A percentile compares a stretch with the other conserved stretches of the same genome.
These are phyloP conservation scores for Frieseomelitta varia DNA, from an alignment of 1,140 invertebrate species.

Conservation along the genomic window DNA sequence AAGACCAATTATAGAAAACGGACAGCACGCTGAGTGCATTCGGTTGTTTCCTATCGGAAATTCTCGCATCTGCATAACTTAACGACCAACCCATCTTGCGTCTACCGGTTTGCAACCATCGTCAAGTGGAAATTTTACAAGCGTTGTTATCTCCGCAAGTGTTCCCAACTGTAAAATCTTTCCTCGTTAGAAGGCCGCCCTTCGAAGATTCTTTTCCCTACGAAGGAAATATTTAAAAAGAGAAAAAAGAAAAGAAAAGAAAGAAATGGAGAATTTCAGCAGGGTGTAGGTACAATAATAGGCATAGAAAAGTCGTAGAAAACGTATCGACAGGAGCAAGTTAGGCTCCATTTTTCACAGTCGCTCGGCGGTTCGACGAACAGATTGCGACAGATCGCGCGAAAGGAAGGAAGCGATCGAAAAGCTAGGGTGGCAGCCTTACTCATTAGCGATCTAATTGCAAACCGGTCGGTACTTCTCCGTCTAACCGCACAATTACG, in stretches of 20 bases:
- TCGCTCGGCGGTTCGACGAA: slow-evolving; percentile 15
- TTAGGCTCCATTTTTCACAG: background rate
- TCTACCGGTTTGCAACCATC: background rate
- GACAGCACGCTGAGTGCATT: slow-evolving; percentile 33
- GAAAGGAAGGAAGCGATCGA: slow-evolving; percentile 53
- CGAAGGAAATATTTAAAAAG: background rate
- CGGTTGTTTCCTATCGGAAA: slow-evolving; percentile 36
- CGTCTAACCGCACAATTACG: slow-evolving; percentile 56
- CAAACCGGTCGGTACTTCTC: slow-evolving; percentile 40
- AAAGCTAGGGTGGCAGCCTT: slow-evolving; percentile 34
- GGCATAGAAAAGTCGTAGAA: too few species aligned
- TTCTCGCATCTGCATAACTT: slow-evolving; percentile 65
- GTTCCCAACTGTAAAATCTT: background rate
- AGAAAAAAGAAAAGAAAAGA: background rate
- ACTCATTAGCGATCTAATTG: slow-evolving; percentile 61
- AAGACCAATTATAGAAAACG: slow-evolving; percentile 68
- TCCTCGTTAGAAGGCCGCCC: background rate
- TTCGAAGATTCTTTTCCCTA: background rate
- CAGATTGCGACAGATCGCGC: slow-evolving; percentile 27
- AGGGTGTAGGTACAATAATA: background rate
- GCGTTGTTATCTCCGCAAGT: background rate
- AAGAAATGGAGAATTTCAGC: background rate
- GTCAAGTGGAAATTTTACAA: background rate
- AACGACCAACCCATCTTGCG: slow-evolving; percentile 51
- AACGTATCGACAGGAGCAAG: background rate